Evolutionary conservation across 2,888 invertebrate genomes (phyloP).

Genomic region (Dicyrtomina minuta): DNA sequence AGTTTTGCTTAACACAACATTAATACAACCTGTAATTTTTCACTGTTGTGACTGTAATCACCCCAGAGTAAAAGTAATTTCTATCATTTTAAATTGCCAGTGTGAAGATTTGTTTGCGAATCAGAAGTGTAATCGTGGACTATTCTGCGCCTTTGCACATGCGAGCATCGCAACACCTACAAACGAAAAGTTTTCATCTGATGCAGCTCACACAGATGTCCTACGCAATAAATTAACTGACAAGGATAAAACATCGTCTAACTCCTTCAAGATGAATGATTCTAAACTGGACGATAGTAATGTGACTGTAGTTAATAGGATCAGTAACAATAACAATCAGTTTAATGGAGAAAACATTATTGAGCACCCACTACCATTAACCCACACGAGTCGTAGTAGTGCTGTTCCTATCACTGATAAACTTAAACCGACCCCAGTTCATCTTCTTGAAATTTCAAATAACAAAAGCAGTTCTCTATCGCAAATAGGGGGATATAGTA

Average conservation of each 20-base stretch:
- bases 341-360: conserved; percentile 25
- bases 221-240: conserved; percentile 78
- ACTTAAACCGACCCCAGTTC: conserved; percentile 24
- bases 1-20: background rate
- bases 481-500: conserved; percentile 4
- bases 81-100: conserved; percentile 50
- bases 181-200: conserved; percentile 58
- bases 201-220: conserved; percentile 81
- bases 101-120: conserved; percentile 99
- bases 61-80: no score
- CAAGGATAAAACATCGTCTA: conserved; percentile 32
- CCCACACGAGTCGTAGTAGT: conserved; percentile 28
- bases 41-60: no score
- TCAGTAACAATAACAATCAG: conserved; percentile 39
- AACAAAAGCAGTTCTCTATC: conserved; percentile 27
- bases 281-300: conserved; percentile 30
- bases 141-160: conserved; percentile 99
- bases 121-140: conserved; percentile 95
- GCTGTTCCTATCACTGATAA: conserved; percentile 33
- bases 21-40: background rate
- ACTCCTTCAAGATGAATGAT: conserved; percentile 11
- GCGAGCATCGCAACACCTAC: conserved; percentile 69
- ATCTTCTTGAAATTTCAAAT: conserved; percentile 33
- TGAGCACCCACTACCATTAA: conserved; percentile 26
- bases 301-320: conserved; percentile 34